Base-by-base conservation (phyloP, 2,888 invertebrate species). In the Lamellibrachia columna region DNA sequence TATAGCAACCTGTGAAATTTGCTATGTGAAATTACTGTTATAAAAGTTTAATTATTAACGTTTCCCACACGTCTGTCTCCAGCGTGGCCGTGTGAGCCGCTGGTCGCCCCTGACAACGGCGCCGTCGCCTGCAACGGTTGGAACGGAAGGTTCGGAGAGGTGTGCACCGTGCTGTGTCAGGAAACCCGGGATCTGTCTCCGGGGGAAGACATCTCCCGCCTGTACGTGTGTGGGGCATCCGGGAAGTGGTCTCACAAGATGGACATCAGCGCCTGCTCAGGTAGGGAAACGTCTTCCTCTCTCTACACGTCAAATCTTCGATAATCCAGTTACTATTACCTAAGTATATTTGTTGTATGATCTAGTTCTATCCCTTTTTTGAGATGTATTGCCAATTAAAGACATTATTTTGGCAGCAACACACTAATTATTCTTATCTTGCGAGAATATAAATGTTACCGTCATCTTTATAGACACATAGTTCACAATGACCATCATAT, bases 121-220 rank as follows among this genome's bases (percentile, higher is more conserved):
- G 93, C 93, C 28, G 53, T 92, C 53, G 53, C 93, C 1, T 94
- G 94, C 92, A 94, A 94, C 60, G 93, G 93, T n/a, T 94, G 94
- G 94, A 90, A 93, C 90, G 92, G 92, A 7, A 94, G 94, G 55
- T 94, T 75, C 22, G 75, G 75, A 75, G 75, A 75, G 22, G 75
- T 75, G 15, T 75, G 75, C 75, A 75, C 75, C n/a, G 75, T 75
- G 75, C 75, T 75, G 75, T 75, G 75, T 75, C 75, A 75, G 75
- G 22, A 75, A 75, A 22, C 15, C 75, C 22, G 75, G 75, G 75
- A 75, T 22, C 75, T 75, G n/a, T n/a, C 75, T 6, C 22, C 75
- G 22, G 75, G 75, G 75, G 0, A 75, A 75, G 15, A 22, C 75
- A 22, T 75, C 75, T 11, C 75, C 3, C 11, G 3, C 22, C 15